Evolutionary conservation across 2,113 vertebrate genomes (phyloP).

Genomic region (Perca fluviatilis): DNA sequence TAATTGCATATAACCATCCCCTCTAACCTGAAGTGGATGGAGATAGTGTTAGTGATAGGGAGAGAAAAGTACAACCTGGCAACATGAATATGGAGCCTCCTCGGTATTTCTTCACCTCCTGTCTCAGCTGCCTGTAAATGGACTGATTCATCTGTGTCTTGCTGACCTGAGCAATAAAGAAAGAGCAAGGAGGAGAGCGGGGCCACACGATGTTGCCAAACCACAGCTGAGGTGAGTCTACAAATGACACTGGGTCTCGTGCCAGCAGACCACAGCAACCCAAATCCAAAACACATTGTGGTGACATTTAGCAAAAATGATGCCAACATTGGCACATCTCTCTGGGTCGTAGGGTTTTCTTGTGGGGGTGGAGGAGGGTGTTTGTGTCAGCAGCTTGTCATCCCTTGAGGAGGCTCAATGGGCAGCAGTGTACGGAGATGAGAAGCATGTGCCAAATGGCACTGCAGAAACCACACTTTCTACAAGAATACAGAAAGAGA

Average conservation of each 20-base stretch:
- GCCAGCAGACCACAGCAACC: conserved; percentile 37
- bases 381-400: conserved; percentile 46
- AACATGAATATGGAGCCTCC: conserved; percentile 10
- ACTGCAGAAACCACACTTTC: background rate
- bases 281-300: conserved; percentile 21
- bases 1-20: background rate
- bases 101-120: conserved; percentile 9
- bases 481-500: conserved; percentile 1
- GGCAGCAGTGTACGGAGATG: conserved; percentile 5
- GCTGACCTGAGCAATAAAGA: conserved; percentile 65
- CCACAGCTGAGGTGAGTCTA: conserved; percentile 42
- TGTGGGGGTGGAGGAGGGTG: background rate
- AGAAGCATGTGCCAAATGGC: conserved; percentile 31
- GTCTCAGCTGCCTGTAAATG: conserved; percentile 34
- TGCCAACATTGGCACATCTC: conserved; percentile 22
- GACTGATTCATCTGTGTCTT: conserved; percentile 36
- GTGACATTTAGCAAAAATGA: conserved; percentile 26
- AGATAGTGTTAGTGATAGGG: background rate
- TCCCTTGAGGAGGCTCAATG: conserved; percentile 26
- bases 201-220: conserved; percentile 31
- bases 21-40: conserved; percentile 16
- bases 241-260: conserved; percentile 21
- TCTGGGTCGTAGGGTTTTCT: conserved; percentile 24
- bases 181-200: background rate
- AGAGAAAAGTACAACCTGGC: conserved; percentile 16